Base-by-base conservation (phyloP, 2,888 invertebrate species). In the Amiota communis region DNA sequence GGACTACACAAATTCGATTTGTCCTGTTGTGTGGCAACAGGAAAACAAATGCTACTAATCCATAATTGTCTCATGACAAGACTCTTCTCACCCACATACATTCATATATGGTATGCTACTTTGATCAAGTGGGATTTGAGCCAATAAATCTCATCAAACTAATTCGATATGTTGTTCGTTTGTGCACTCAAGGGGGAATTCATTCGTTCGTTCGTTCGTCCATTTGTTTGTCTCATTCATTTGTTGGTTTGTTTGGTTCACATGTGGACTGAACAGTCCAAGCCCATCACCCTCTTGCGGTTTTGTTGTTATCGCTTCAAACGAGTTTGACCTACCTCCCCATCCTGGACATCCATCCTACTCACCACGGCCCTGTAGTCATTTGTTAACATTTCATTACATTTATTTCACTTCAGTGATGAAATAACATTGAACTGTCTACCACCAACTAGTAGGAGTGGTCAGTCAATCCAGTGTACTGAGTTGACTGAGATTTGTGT, bases 41-140 rank as follows among this genome's bases (percentile, higher is more conserved):
- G 53, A 79, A 82, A 82, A 83, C 84, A 87, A 87, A 87, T 87
- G 81, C 78, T 77, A 81, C 86, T 87, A 87, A 87, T 87, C 86
- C 84, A 85, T 87, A 86, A 87, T 86, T 87, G 84, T 86, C 86
- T 83, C 72, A 71, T 53, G n/a, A 51, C 67, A 13, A 36, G 53
- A 20, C 15, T 11, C 10, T 23, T 20, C n/a, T 53, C 6, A 36
- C 36, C 75, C 71, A 23, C 23, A 23, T 23, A 1, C 23, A 23
- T 23, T 72, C 13, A 36, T 20, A n/a, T 57, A 23, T 46, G 59
- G 15, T 67, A n/a, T 49, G 57, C n/a, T 51, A 20, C 76, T 81
- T 78, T 81, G 84, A 83, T 80, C 82, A 82, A 85, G 82, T 82
- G 84, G 82, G 85, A 84, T 79, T 82, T 82, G 77, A 82, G 80